Evolutionary conservation across 1,140 invertebrate species (phyloP), one percentile per base, ranked within the genome.

Genomic region (Prorops nasuta): DNA sequence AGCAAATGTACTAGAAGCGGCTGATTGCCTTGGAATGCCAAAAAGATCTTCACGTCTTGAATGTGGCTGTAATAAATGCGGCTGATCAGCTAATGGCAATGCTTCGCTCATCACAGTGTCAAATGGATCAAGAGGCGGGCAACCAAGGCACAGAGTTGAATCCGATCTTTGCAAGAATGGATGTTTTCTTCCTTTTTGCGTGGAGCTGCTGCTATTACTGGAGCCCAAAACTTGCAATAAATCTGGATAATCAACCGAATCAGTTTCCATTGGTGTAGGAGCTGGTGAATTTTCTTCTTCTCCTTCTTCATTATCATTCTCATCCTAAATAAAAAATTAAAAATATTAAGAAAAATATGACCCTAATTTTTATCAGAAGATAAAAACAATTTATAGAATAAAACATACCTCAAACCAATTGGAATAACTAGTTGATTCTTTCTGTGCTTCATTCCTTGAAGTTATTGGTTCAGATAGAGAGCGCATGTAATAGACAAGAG

Each of bases 81-180:
- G 96, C 66, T 96, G 94, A 72, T 97, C 94, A 8, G 97, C 96
- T 20, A 99, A 74, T 1, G 97, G 96, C 56, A 99, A 77, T 3
- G 94, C 91, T 69, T 97, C 91, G 46, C 87, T 84, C 78, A 98
- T 86, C 3, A 89, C 86, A 56, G 89, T 89, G 52, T 91, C 88
- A 69, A 99, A 98, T 0, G 95, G 94, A 80, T 99, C 96, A 0
- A 94, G 92, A 9, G 92, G 90, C n/a, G 90, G 89, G 75, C 92
- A 98, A 14, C 94, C 96, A 19, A 96, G 80, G 70, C 93, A 98
- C 1, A 97, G 80, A 0, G 96, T 98, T 1, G 96, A 98, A 66
- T 98, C 94, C 1, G 96, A 97, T 58, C 97, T 79, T 71, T 92
- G 87, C 67, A 98, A 93, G 73, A 98, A 98, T 1, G 85, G 79